Evolutionary conservation across 2,888 invertebrate genomes (phyloP).

Genomic region (Drosophila greeni): DNA sequence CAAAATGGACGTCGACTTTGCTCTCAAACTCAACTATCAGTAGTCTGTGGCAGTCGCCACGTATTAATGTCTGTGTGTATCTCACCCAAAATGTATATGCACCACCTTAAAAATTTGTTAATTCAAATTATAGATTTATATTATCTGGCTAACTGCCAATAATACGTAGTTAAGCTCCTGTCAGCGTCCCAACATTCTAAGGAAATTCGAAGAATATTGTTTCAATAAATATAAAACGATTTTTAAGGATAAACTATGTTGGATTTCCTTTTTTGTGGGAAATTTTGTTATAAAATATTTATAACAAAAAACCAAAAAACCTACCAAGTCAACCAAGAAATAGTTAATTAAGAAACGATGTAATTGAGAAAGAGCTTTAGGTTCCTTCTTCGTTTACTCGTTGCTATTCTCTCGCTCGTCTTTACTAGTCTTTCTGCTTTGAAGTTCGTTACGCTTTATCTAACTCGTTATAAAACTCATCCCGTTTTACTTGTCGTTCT

Average conservation of each 20-base stretch:
- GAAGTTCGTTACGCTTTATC: too few relatives aligned
- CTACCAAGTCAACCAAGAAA: too few relatives aligned
- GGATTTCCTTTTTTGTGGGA: too few relatives aligned
- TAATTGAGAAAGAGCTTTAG: too few relatives aligned
- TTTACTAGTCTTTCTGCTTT: too few relatives aligned
- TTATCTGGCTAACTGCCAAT: neutral
- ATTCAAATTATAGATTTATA: neutral
- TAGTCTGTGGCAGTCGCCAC: slow-evolving; percentile 10
- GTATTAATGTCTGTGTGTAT: slow-evolving; percentile 13
- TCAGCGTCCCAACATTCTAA: slow-evolving; percentile 4
- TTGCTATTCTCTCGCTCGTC: too few relatives aligned
- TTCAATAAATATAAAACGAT: slow-evolving; percentile 1
- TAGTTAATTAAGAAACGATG: too few relatives aligned
- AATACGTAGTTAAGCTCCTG: neutral
- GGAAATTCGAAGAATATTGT: neutral
- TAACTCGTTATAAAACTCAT: too few relatives aligned
- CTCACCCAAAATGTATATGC: neutral
- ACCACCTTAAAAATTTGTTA: slow-evolving; percentile 4
- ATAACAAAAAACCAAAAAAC: too few relatives aligned
- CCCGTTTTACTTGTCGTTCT: too few relatives aligned
- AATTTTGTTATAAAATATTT: too few relatives aligned
- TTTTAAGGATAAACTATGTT: neutral
- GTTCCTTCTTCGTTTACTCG: too few relatives aligned
- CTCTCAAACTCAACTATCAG: slow-evolving; percentile 81
- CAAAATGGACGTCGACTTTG: slow-evolving; percentile 89